Evolutionary conservation across 2,113 vertebrate genomes (phyloP).

Genomic region (Dissostichus mawsoni): DNA sequence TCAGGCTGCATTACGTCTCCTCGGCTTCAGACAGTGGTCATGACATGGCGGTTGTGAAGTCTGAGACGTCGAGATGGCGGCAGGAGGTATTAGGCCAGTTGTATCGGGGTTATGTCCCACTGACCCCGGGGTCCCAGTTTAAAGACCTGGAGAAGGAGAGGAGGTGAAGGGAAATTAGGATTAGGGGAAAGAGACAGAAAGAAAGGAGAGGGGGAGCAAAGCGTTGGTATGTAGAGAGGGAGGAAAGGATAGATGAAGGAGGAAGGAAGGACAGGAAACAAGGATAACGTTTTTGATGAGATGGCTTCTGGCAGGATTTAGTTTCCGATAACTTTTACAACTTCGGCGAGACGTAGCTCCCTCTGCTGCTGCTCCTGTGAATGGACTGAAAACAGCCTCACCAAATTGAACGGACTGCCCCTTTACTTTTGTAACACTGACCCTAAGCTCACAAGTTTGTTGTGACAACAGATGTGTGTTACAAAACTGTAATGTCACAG

Average conservation of each 20-base stretch:
- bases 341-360: conserved; percentile 49
- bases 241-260: conserved; percentile 13
- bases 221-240: background rate
- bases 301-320: conserved; percentile 31
- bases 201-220: background rate
- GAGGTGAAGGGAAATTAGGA: conserved; percentile 10
- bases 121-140: conserved; percentile 49
- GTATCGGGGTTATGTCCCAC: conserved; percentile 56
- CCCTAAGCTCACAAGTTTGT: background rate
- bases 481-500: background rate
- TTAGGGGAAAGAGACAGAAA: background rate
- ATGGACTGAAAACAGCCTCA: background rate
- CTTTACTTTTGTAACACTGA: background rate
- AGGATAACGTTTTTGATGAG: conserved; percentile 53
- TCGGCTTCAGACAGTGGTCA: conserved; percentile 40
- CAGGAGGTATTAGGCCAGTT: conserved; percentile 65
- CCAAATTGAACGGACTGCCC: background rate
- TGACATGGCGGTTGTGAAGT: conserved; percentile 70
- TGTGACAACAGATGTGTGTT: background rate
- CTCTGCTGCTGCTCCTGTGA: conserved; percentile 52
- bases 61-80: conserved; percentile 64
- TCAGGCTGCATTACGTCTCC: conserved; percentile 53
- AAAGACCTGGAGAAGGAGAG: conserved; percentile 24
- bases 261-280: background rate
- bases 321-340: conserved; percentile 28